Evolutionary conservation across 1,140 invertebrate genomes (phyloP).

Genomic region (Eumeta japonica): DNA sequence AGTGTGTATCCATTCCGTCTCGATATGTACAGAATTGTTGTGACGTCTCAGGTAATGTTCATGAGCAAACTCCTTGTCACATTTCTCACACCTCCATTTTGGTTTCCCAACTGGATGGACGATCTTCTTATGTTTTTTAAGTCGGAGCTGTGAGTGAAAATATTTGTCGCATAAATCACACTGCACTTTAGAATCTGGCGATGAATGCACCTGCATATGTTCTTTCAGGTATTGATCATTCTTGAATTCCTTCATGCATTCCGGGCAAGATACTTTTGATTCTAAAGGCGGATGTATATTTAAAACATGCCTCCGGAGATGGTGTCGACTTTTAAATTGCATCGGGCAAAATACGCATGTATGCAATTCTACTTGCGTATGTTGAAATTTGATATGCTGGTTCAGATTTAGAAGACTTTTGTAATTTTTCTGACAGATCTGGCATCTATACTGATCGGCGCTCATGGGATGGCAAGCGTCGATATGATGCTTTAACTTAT

Average conservation of each 20-base stretch:
- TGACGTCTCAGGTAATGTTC: constrained; percentile 39
- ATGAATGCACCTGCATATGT: constrained; percentile 47
- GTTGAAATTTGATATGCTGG: constrained; percentile 38
- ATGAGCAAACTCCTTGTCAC: constrained; percentile 45
- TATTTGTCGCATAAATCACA: constrained; percentile 46
- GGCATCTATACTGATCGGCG: constrained; percentile 40
- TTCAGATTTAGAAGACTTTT: constrained; percentile 41
- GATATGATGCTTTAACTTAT: constrained; percentile 42
- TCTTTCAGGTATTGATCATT: constrained; percentile 48
- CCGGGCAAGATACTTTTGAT: constrained; percentile 42
- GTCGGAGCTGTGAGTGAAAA: constrained; percentile 40
- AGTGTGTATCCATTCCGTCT: constrained; percentile 34
- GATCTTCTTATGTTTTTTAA: constrained; percentile 50
- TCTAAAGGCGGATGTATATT: constrained; percentile 49
- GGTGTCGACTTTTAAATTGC: constrained; percentile 43
- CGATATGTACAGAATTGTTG: constrained; percentile 41
- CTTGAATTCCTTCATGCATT: constrained; percentile 47
- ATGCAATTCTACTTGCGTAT: constrained; percentile 33
- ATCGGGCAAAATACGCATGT: constrained; percentile 43
- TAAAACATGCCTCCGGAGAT: constrained; percentile 44
- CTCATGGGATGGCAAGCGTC: constrained; percentile 27
- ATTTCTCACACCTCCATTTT: constrained; percentile 42
- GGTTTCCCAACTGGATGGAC: constrained; percentile 39
- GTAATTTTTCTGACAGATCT: constrained; percentile 38
- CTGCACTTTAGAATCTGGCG: constrained; percentile 36